These are phyloP conservation scores for Arnoldichthys spilopterus DNA, from an alignment of 2,797 vertebrate genomes.

Conservation along the genomic window DNA sequence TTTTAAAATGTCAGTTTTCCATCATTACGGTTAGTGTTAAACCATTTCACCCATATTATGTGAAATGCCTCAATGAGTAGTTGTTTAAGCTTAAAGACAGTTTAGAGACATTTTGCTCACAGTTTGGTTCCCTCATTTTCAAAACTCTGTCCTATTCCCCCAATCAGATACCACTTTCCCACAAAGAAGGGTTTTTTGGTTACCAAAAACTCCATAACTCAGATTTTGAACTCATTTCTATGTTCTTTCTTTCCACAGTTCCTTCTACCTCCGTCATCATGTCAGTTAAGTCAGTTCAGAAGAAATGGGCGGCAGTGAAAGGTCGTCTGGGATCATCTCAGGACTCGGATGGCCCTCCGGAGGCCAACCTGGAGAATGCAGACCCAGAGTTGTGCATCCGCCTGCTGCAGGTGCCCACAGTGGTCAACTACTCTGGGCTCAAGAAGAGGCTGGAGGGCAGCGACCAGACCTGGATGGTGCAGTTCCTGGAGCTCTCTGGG, in stretches of 20 bases:
- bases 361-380: slow-evolving; percentile 94
- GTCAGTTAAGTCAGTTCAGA: slow-evolving; percentile 84
- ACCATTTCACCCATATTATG: too few species aligned
- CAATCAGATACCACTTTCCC: too few species aligned
- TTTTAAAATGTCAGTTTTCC: too few species aligned
- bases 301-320: slow-evolving; percentile 90
- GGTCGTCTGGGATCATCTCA: slow-evolving; percentile 88
- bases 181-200: not conserved
- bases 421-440: slow-evolving; percentile 96
- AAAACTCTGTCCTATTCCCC: too few species aligned
- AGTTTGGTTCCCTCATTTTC: too few species aligned
- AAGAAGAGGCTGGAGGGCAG: slow-evolving; percentile 93
- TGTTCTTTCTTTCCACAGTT: slow-evolving; percentile 2
- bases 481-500: slow-evolving; percentile 94
- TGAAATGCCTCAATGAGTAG: too few species aligned
- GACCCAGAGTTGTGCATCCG: slow-evolving; percentile 95
- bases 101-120: too few species aligned
- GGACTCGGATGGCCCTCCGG: slow-evolving; percentile 85
- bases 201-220: not conserved
- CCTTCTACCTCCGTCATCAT: slow-evolving; percentile 70
- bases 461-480: slow-evolving; percentile 92
- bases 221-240: not conserved
- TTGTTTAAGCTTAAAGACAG: too few species aligned
- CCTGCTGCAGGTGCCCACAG: slow-evolving; percentile 92
- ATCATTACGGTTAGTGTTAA: too few species aligned